Percentiles rank a stretch among this genome's conserved stretches.
Evolutionary conservation across 2,797 vertebrate genomes (phyloP).

Genomic region (Odontamblyopus rebecca): DNA sequence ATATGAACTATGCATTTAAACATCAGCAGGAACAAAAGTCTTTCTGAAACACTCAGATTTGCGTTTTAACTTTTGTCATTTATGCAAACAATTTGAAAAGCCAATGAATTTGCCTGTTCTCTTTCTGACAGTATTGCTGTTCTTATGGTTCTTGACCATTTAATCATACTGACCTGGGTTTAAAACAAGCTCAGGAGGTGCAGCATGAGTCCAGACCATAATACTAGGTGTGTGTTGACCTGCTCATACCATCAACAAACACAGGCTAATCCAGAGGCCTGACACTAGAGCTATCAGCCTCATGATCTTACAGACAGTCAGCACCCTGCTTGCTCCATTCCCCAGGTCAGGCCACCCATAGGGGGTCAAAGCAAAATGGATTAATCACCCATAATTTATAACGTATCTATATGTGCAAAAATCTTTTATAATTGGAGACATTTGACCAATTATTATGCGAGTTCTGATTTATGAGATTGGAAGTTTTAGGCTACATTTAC

Average conservation of each 20-base stretch:
- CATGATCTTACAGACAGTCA: constrained; percentile 15
- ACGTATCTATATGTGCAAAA: background rate
- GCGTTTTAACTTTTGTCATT: too few relatives aligned
- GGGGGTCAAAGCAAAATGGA: constrained; percentile 41
- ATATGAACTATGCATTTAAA: too few relatives aligned
- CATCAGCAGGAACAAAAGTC: too few relatives aligned
- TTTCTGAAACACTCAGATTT: too few relatives aligned
- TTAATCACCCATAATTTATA: constrained; percentile 27
- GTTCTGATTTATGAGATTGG: background rate
- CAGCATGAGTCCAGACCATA: background rate
- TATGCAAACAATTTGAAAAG: background rate
- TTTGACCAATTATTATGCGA: background rate
- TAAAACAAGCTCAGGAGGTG: constrained; percentile 17
- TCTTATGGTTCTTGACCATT: background rate
- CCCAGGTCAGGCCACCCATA: constrained; percentile 58
- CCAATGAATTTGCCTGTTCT: background rate
- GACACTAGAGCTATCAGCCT: constrained; percentile 20
- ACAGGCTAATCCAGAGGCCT: constrained; percentile 21
- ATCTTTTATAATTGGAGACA: constrained; percentile 10
- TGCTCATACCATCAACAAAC: constrained; percentile 37
- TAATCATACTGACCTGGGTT: background rate
- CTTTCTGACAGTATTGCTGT: background rate
- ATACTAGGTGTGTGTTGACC: constrained; percentile 25
- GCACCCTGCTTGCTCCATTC: constrained; percentile 28
- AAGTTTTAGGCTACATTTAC: background rate